phyloP scores from a whole-genome alignment of 2,113 vertebrate species.

The Pelvicachromis taeniatus region DNA sequence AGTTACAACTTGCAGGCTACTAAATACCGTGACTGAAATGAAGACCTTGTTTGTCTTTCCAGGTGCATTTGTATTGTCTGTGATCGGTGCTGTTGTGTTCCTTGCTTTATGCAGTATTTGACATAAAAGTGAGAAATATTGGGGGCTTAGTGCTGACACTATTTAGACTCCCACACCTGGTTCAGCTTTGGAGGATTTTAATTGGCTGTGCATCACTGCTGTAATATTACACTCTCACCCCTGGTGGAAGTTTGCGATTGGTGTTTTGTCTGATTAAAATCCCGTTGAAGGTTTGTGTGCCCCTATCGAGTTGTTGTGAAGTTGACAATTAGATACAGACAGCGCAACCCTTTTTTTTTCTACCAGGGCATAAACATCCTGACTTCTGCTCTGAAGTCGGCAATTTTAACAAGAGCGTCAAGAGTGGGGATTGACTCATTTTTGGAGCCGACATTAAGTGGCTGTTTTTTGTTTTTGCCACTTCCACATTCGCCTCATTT shows the following conservation, averaged over 20 bases:
- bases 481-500: not conserved
- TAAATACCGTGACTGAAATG: accelerated
- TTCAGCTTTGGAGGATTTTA: not conserved
- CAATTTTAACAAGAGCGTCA: not conserved
- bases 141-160: not conserved
- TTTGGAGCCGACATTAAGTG: not conserved
- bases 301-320: not conserved
- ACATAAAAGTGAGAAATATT: not conserved
- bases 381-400: not conserved
- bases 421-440: not conserved
- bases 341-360: not conserved
- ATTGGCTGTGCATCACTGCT: not conserved
- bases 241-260: not conserved
- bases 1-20: not conserved
- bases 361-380: not conserved
- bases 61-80: not conserved
- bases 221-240: not conserved
- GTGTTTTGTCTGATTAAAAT: not conserved
- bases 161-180: not conserved
- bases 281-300: not conserved
- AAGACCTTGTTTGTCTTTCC: not conserved
- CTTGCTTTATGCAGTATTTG: not conserved
- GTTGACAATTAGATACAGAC: not conserved
- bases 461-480: not conserved
- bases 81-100: not conserved